Evolutionary conservation across 2,888 invertebrate species (phyloP).

Genomic region (Noctua pronuba): DNA sequence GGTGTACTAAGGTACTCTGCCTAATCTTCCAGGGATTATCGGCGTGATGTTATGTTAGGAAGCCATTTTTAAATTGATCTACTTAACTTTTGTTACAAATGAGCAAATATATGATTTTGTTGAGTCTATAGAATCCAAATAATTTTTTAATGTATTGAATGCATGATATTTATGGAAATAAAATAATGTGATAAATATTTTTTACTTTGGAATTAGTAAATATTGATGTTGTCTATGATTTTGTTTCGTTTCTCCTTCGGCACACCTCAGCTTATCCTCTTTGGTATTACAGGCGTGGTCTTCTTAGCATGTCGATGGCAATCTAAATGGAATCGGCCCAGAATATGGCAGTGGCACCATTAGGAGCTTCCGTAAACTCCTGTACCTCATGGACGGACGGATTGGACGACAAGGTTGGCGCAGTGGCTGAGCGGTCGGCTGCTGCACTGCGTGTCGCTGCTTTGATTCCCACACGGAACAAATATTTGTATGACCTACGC

Average conservation of each 20-base stretch:
- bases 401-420: too few species aligned
- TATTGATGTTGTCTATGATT: constrained; percentile 60
- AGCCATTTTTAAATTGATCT: neutral
- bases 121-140: constrained; percentile 9
- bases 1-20: neutral
- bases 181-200: constrained; percentile 63
- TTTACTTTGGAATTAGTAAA: constrained; percentile 60
- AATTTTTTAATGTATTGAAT: constrained; percentile 33
- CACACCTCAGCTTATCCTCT: neutral
- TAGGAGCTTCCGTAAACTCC: neutral
- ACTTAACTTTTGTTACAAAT: constrained; percentile 16
- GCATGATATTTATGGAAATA: constrained; percentile 43
- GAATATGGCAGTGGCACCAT: neutral
- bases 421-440: too few species aligned
- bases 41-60: neutral
- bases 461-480: too few species aligned
- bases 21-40: neutral
- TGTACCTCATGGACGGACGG: too few species aligned
- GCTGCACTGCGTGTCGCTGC: too few species aligned
- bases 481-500: too few species aligned
- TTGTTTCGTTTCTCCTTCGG: constrained; percentile 16
- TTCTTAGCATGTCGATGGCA: neutral
- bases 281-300: neutral
- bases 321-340: neutral
- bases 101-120: constrained; percentile 14